phyloP scores from a whole-genome alignment of 2,113 vertebrate genomes.

The Hystrix cristata region DNA sequence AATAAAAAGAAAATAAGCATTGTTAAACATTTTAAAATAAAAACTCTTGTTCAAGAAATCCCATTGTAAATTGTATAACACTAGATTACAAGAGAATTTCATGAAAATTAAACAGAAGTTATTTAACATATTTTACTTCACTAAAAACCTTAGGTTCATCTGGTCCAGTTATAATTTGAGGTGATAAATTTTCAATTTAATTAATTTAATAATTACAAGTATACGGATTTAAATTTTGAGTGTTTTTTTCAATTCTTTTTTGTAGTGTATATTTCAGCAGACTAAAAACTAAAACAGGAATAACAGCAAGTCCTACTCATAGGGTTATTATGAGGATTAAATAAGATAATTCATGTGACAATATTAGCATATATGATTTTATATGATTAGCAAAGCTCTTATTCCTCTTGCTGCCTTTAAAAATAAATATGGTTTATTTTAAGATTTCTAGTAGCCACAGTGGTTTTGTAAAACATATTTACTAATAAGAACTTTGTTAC shows the following conservation, averaged over 20 bases:
- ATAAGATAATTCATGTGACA: background rate
- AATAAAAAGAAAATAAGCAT: constrained; percentile 32
- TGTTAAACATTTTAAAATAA: background rate
- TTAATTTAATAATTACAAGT: background rate
- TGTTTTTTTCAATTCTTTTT: background rate
- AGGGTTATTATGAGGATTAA: background rate
- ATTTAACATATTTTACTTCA: constrained; percentile 50
- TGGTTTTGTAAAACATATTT: background rate
- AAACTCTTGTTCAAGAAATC: background rate
- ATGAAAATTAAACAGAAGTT: constrained; percentile 28
- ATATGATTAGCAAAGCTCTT: background rate
- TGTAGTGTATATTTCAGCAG: background rate
- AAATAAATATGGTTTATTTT: constrained; percentile 39
- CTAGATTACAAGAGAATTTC: background rate
- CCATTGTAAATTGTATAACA: background rate
- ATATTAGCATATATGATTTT: background rate
- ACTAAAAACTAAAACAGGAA: background rate
- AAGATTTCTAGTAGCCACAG: background rate
- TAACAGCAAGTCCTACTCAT: background rate
- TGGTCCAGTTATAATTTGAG: constrained; percentile 29
- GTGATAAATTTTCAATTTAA: background rate
- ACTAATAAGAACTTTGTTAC: constrained; percentile 24
- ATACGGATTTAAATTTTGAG: background rate
- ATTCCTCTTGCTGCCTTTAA: background rate
- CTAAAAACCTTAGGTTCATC: background rate